Conservation (phyloP, 2,888 invertebrate species). For the Dolomedes plantarius region DNA sequence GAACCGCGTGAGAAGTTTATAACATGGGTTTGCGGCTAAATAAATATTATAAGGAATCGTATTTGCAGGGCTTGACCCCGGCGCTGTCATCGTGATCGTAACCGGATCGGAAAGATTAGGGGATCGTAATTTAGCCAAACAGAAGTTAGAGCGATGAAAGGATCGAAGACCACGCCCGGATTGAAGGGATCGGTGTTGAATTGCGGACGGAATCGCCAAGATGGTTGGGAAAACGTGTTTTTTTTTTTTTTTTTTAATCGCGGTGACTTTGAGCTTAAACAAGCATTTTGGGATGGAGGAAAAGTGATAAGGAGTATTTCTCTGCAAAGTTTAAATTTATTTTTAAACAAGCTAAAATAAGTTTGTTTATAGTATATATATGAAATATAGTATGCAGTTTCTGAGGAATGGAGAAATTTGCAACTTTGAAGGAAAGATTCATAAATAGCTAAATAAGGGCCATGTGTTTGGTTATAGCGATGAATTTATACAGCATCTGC, state of each 20-base stretch:
- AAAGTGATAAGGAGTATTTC: no score
- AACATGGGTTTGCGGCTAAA: slow-evolving; percentile 51
- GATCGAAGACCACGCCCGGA: slow-evolving; percentile 51
- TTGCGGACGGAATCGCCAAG: neutral
- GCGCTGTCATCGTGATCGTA: slow-evolving; percentile 60
- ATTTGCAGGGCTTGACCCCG: slow-evolving; percentile 48
- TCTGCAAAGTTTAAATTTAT: no score
- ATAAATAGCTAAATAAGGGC: no score
- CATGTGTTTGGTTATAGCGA: no score
- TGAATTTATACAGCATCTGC: no score
- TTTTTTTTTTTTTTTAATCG: neutral
- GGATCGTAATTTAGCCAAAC: slow-evolving; percentile 64
- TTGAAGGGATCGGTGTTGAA: slow-evolving; percentile 13
- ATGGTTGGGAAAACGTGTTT: neutral
- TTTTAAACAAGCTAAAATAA: no score
- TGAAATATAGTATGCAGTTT: no score
- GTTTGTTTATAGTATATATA: no score
- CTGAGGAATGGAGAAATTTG: no score
- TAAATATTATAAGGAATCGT: slow-evolving; percentile 60
- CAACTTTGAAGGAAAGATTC: no score
- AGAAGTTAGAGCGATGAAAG: slow-evolving; percentile 65
- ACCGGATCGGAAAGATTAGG: slow-evolving; percentile 49
- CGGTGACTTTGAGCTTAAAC: neutral
- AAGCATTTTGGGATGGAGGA: no score
- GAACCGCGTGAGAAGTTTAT: slow-evolving; percentile 58